A percentile compares a stretch with the other conserved stretches of the same genome.
phyloP scores from a whole-genome alignment of 1,140 invertebrate species.

The Sinella curviseta region DNA sequence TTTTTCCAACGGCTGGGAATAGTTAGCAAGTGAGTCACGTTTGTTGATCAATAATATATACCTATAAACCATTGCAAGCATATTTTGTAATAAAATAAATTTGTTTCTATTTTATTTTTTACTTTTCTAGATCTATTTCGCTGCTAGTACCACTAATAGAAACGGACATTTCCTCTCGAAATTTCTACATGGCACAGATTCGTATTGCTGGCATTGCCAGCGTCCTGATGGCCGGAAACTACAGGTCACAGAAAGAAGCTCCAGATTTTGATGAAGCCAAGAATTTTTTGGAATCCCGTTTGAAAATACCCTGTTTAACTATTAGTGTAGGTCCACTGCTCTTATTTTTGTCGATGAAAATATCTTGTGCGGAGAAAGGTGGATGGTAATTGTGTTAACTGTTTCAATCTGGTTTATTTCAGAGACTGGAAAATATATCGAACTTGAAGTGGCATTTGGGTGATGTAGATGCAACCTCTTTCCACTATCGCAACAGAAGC shows the following conservation, averaged over 20 bases:
- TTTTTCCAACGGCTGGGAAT: conserved; percentile 2
- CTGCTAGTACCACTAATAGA: neutral
- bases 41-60: neutral
- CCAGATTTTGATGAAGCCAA: neutral
- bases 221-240: neutral
- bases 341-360: neutral
- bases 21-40: neutral
- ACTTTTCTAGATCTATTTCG: neutral
- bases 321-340: neutral
- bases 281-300: neutral
- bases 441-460: conserved; percentile 12
- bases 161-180: neutral
- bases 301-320: neutral
- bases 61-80: no score
- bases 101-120: neutral
- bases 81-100: no score
- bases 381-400: no score
- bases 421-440: neutral
- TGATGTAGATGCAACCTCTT: neutral
- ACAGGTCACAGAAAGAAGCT: neutral
- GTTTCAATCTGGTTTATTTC: neutral
- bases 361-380: no score
- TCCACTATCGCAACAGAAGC: conserved; percentile 16
- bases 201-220: neutral
- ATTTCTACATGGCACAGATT: conserved; percentile 14